Base-by-base conservation (phyloP, 2,888 invertebrate genomes). In the Deilephila elpenor region DNA sequence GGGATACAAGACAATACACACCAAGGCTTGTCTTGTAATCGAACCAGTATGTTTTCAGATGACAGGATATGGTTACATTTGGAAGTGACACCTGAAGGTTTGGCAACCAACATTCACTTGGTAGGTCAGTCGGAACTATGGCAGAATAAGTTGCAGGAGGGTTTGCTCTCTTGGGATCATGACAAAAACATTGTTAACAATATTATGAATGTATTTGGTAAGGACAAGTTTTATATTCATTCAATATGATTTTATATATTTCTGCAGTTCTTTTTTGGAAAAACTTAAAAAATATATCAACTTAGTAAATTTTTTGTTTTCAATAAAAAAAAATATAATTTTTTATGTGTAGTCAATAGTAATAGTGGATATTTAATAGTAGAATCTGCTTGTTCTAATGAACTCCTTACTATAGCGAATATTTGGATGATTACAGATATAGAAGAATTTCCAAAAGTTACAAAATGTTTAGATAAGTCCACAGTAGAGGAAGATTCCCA, bases 141-240 rank as follows among this genome's bases (percentile, higher is more conserved):
- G 91, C 85, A 89, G 67, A 85, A 89, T 61, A 91, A 90, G 78
- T 77, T 93, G 71, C 90, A 93, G 78, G 75, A 78, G 29, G 89
- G 91, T 5, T 84, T 93, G 7, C 76, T 90, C 4, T 78, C 78
- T 62, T 94, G 94, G 94, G 92, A 94, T 76, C 91, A 93, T 88
- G 93, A 93, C 77, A 89, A 86, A 79, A 86, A 89, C 75, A 92
- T 94, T 79, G 88, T 92, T 53, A 89, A 90, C 19, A 94, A 94
- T 77, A 88, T 93, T 51, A 83, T 86, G 81, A 76, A 74, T 71
- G 85, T 91, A 73, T 92, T 93, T 88, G 91, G 94, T 93, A 86
- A 87, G 80, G 37, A 20, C 19, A 53, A 19, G n/a, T 20, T 56
- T 34, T 20, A 20, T n/a, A 19, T 14, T 6, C 3, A 70, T 19